Base-by-base conservation (phyloP, 2,888 invertebrate genomes). In the Brachypterus glaber region DNA sequence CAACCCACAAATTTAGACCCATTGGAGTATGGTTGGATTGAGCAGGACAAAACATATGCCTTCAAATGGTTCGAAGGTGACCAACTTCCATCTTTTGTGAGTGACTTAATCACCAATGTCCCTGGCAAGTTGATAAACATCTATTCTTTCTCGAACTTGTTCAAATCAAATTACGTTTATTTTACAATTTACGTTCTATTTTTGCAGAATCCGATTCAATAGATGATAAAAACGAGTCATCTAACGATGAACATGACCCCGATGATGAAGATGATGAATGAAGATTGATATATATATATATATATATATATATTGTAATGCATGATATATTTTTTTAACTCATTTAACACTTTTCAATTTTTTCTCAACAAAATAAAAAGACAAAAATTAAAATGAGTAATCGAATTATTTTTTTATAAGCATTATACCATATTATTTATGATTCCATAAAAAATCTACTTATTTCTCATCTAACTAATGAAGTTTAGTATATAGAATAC, bases 61-160 rank as follows among this genome's bases (percentile, higher is more conserved):
- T 45, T 49, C 33, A 26, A 47, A 35, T 49, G 48, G 46, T 48
- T 48, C 40, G 36, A 43, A 30, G 46, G 42, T 37, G 45, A 47
- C 15, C 46, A 49, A 43, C 46, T 47, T 37, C 46, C 47, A 35
- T 47, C 47, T 3, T 41, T 24, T 38, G 41, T 44, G 43, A 43
- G 44, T 13, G 44, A 47, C 37, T 29, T 45, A 33, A 37, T 44
- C 36, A 33, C n/a, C n/a, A n/a, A n/a, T n/a, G n/a, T n/a, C n/a
- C n/a, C n/a, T n/a, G n/a, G n/a, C n/a, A n/a, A n/a, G n/a, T n/a
- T n/a, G n/a, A n/a, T n/a, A n/a, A n/a, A n/a, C n/a, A n/a, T n/a
- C n/a, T n/a, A n/a, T n/a, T n/a, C n/a, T n/a, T n/a, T n/a, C n/a
- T n/a, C n/a, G n/a, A n/a, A n/a, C n/a, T n/a, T n/a, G n/a, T n/a